Conservation (phyloP, 2,888 invertebrate species). For the Syrista parreyssii region DNA sequence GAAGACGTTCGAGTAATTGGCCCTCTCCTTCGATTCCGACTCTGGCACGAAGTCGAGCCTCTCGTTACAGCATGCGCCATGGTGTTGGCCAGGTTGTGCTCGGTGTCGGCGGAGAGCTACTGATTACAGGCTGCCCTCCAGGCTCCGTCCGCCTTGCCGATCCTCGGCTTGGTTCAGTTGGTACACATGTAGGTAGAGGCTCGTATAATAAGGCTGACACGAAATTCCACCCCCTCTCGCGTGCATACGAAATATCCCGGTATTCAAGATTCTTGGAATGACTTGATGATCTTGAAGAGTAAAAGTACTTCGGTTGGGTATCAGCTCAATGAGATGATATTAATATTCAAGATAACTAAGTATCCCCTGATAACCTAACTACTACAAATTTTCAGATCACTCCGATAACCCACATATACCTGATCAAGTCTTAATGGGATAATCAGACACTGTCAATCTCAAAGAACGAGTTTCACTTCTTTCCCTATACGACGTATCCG, state of each 20-base stretch:
- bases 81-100: conserved; percentile 17
- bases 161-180: background rate
- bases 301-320: background rate
- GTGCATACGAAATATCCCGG: background rate
- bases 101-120: conserved; percentile 51
- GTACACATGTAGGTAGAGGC: conserved; percentile 11
- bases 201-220: conserved; percentile 42
- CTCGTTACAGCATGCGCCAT: conserved; percentile 27
- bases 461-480: background rate
- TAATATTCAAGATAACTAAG: background rate
- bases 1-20: conserved; percentile 59
- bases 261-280: conserved; percentile 7
- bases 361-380: background rate
- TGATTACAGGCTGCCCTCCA: conserved; percentile 49
- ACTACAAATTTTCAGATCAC: background rate
- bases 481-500: background rate
- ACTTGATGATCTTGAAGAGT: background rate
- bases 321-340: background rate
- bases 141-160: conserved; percentile 15
- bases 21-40: conserved; percentile 49
- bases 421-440: background rate
- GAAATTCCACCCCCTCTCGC: conserved; percentile 11
- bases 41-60: conserved; percentile 32
- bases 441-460: background rate
- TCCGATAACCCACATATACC: background rate